Base-by-base conservation (phyloP, 2,888 invertebrate genomes). In the Rhamnusium bicolor region DNA sequence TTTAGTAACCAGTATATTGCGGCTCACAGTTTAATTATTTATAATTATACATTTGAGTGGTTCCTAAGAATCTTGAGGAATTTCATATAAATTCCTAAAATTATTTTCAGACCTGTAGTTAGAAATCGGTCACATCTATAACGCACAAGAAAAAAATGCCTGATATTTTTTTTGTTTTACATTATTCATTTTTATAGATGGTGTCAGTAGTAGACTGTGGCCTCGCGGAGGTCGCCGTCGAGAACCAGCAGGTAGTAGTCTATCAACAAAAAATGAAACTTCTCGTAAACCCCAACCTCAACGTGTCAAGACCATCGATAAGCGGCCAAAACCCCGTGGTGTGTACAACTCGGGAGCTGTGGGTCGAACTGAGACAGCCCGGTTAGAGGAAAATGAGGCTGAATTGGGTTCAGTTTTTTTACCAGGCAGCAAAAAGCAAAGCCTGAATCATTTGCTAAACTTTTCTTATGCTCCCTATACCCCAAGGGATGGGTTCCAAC, bases 361-460 rank as follows among this genome's bases (percentile, higher is more conserved):
- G 90, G 90, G 91, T 92, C 90, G 94, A 93, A 90, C 92, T 90
- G 91, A 91, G 93, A 90, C 90, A 91, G 82, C 93, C 93, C 89
- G 93, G 93, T 88, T 89, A 84, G 82, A 82, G 63, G 90, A 90
- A 80, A 89, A 91, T 77, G 89, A 90, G 85, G 91, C 92, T 87
- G 96, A 96, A 91, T 89, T 93, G 88, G 95, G 95, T 90, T 96
- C 96, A 87, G 93, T 95, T 84, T 93, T 94, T 90, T 90, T 91
- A 87, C 92, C 92, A 88, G 95, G 95, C 90, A 94, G 95, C 89
- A 96, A 95, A 89, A 96, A 96, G 91, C 95, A 95, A 90, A 97
- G 95, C 90, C 91, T 96, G 90, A 97, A 96, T 89, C 96, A 97
- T 92, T 92, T 98, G 92, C 92, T 97, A 84, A 97, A 97, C 90